Base-by-base conservation (phyloP, 2,888 invertebrate genomes). In the Toxonevra muliebris region DNA sequence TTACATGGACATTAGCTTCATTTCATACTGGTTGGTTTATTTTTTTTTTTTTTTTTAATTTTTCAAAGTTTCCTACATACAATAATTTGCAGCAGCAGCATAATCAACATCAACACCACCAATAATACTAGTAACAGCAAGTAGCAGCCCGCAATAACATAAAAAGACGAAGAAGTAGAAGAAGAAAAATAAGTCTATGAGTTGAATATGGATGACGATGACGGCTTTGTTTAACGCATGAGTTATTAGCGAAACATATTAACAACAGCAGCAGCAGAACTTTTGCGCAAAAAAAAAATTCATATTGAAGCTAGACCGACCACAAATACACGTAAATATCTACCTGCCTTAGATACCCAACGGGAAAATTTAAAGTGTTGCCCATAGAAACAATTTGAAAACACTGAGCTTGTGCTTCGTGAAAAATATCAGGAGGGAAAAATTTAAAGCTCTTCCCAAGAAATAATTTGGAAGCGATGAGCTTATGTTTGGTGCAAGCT, bases 201-300 rank as follows among this genome's bases (percentile, higher is more conserved):
- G 30, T 30, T 30, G 30, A 43, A 64, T 55, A 45, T 57, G 48
- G 48, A 41, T 59, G 54, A 11, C 59, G 54, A 59, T 60, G 54
- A 43, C 19, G 43, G n/a, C 42, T 58, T 48, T 48, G 63, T 59
- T 68, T 53, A 40, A 68, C 68, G 68, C 68, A 30, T 64, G 63
- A 68, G 63, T 60, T 68, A 63, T 63, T 63, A 53, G 59, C 42
- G 57, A 59, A 55, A 57, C 40, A 57, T 20, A 63, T 12, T n/a
- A 20, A 15, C 13, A 55, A 20, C 13, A 41, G 13, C 30, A 42
- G 15, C 55, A 45, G 15, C 40, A 20, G 17, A 52, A 10, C 11
- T 19, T 50, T 50, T 52, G 19, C 52, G 15, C 2, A 19, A 52
- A 12, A 15, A n/a, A 15, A 52, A 52, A 52, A 9, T 54, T 20